Base-by-base conservation (phyloP, 2,797 vertebrate species). In the Phataginus tricuspis region DNA sequence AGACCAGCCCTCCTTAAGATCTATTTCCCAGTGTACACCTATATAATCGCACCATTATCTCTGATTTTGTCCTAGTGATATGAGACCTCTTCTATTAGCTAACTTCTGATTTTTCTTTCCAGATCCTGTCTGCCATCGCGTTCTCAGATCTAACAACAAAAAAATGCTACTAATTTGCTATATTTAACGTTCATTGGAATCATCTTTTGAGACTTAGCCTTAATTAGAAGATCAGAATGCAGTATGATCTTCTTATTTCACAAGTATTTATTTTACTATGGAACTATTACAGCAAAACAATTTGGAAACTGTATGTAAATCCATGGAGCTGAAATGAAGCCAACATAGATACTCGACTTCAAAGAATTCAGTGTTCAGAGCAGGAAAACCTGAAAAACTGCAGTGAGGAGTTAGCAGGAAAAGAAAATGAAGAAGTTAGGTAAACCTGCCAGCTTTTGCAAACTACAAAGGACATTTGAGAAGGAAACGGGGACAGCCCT, bases 301-400 rank as follows among this genome's bases (percentile, higher is more conserved):
- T 92, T 90, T 95, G 96, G 94, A 92, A 91, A 96, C 68, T 74
- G 64, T 59, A 78, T 87, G 66, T 72, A 94, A 95, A 95, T 68
- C 93, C 68, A 93, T 69, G 55, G 74, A 83, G 86, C 90, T 95
- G 85, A 92, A 80, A 74, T 2, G 63, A 3, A 80, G 96, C 90
- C 95, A 95, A 82, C 74, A 57, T 2, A 92, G 91, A 96, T 61
- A 96, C 64, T 79, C 5, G 19, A 83, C 45, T 75, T 89, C 79
- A 89, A 96, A 97, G 86, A 94, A 96, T 90, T 93, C 91, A 96
- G 97, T 94, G 95, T 96, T 94, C 59, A 85, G 89, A 87, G 91
- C 94, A 96, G 92, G 96, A 95, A 96, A 97, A 97, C 96, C 96
- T 95, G 92, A 96, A 96, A 96, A 87, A 91, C 93, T 77, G 63